These are phyloP conservation scores for Odontesthes bonariensis DNA, from an alignment of 2,113 vertebrate genomes.

Conservation along the genomic window DNA sequence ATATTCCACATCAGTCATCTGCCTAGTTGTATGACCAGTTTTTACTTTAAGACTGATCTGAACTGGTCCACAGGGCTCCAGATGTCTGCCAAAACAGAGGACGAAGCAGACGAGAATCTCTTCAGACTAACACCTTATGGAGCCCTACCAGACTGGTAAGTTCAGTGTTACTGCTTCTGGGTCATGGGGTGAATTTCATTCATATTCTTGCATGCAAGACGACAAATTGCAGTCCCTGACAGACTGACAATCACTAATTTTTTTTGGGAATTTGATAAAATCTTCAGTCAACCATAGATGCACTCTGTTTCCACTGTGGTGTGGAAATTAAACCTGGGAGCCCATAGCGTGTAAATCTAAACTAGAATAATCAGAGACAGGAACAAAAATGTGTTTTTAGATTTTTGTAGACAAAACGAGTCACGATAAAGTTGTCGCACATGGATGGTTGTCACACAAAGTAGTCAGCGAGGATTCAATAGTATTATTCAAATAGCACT, in stretches of 20 bases:
- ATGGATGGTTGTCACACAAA: too few relatives aligned
- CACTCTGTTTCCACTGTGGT: not conserved
- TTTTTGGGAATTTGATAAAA: conserved; percentile 25
- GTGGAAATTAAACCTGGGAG: not conserved
- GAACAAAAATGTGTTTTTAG: not conserved
- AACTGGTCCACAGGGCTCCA: conserved; percentile 57
- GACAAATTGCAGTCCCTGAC: not conserved
- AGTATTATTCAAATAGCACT: too few relatives aligned
- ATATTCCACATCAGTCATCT: conserved; percentile 4
- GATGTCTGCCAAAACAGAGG: conserved; percentile 41
- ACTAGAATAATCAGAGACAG: not conserved
- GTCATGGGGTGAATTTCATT: not conserved
- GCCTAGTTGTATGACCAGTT: conserved; percentile 8
- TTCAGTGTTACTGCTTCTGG: not conserved
- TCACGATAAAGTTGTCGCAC: too few relatives aligned
- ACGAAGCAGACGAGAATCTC: conserved; percentile 60
- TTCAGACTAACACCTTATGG: conserved; percentile 80
- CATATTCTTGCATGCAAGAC: not conserved
- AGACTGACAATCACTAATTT: not conserved
- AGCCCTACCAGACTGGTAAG: conserved; percentile 85
- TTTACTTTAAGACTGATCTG: conserved; percentile 10
- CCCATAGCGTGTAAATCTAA: not conserved
- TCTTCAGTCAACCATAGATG: not conserved
- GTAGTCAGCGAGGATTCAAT: too few relatives aligned
- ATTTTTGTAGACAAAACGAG: not conserved